Base-by-base conservation (phyloP, 2,113 vertebrate genomes). In the Hymenochirus boettgeri region DNA sequence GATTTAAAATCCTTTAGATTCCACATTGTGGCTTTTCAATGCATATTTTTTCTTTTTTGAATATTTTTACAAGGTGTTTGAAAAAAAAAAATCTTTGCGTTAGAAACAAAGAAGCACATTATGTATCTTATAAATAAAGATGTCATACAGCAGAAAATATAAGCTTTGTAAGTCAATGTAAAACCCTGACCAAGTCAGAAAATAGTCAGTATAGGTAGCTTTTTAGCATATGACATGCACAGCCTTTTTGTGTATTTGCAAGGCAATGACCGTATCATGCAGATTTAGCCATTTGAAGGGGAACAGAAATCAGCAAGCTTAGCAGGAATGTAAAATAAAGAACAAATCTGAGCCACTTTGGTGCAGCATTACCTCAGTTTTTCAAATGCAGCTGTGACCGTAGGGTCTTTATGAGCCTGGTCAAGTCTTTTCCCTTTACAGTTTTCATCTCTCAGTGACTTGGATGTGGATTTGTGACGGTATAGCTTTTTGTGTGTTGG, bases 291-390 rank as follows among this genome's bases (percentile, higher is more conserved):
- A 18, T 69, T 60, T 31, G 26, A 42, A 42, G 47, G 53, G 76
- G 75, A 80, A 84, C 76, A 79, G 83, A 72, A 74, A 79, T 70
- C 67, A 79, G 76, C 51, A 2, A 83, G 79, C 82, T 81, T 80
- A 81, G 84, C 79, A 86, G 79, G 83, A 82, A 79, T 77, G 76
- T 83, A 78, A 80, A 80, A 87, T 83, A 79, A 76, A 87, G 80
- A 80, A 86, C 81, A 79, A 76, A 83, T 89, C 91, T 91, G 88
- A 90, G 90, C 90, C 89, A 88, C 79, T 83, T 88, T 89, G 90
- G 91, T 91, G 89, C 89, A 93, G 90, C 91, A 97, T 99, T 99
- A 99, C 96, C 96, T 99, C 93, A 95, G 94, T 93, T 97, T 99
- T 86, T 99, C 95, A 90, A 94, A 96, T 89, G 95, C 92, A 87